phyloP scores from a whole-genome alignment of 1,140 invertebrate genomes.

The Amphibalanus amphitrite region DNA sequence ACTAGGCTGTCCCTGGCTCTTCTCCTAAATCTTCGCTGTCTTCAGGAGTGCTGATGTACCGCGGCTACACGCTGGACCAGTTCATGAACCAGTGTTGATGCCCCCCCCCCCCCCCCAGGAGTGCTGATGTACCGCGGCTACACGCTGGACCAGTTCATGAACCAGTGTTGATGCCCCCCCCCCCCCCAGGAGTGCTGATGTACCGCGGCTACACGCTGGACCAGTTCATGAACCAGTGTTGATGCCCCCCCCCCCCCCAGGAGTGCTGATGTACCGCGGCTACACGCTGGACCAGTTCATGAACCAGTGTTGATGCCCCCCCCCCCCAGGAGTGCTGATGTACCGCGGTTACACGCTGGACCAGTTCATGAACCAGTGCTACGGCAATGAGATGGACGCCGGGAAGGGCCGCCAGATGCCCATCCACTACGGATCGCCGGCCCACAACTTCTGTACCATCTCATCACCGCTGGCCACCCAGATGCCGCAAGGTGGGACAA shows the following conservation, averaged over 20 bases:
- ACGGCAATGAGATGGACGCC: constrained; percentile 73
- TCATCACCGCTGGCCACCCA: constrained; percentile 91
- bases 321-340: constrained; percentile 71
- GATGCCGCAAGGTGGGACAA: constrained; percentile 84
- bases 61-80: constrained; percentile 67
- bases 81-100: constrained; percentile 95
- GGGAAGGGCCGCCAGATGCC: constrained; percentile 94
- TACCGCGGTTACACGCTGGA: constrained; percentile 72
- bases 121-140: constrained; percentile 85
- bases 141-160: constrained; percentile 65
- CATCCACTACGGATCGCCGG: constrained; percentile 64
- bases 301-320: no score
- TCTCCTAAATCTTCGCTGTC: no score
- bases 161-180: constrained; percentile 82
- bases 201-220: constrained; percentile 72
- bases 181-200: constrained; percentile 54
- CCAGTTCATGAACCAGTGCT: constrained; percentile 92
- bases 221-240: constrained; percentile 92
- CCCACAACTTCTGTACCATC: constrained; percentile 87
- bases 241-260: no score
- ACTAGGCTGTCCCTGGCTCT: no score
- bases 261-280: no score
- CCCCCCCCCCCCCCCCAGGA: constrained; percentile 33
- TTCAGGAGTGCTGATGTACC: constrained; percentile 74
- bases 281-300: constrained; percentile 76